Percentiles rank a stretch among this genome's conserved stretches.
These are phyloP conservation scores for Chauna torquata DNA, from an alignment of 2,113 vertebrate species.

Conservation along the genomic window DNA sequence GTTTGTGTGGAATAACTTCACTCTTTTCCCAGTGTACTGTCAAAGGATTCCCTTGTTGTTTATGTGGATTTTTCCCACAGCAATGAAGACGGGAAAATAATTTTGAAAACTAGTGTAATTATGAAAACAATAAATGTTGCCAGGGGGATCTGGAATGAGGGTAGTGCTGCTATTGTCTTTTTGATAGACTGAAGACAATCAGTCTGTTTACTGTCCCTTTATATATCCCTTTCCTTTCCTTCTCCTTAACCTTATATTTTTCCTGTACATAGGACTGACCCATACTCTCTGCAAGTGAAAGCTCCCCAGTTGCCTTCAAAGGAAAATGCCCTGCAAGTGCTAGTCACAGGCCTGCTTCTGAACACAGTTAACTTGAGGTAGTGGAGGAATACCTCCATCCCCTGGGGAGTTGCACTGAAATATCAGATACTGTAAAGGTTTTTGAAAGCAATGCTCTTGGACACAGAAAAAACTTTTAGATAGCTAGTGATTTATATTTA, in stretches of 20 bases:
- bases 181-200: background rate
- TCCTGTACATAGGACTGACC: background rate
- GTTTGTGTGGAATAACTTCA: background rate
- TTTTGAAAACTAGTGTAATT: constrained; percentile 19
- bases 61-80: background rate
- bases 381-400: background rate
- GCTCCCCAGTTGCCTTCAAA: background rate
- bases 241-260: background rate
- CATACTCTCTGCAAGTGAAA: background rate
- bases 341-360: background rate
- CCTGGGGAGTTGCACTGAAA: background rate
- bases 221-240: background rate
- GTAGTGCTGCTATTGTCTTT: background rate
- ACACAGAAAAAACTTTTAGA: background rate
- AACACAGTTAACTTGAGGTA: background rate
- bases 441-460: background rate
- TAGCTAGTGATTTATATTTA: background rate
- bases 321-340: background rate
- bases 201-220: background rate
- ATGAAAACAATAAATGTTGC: background rate
- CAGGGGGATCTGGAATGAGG: background rate
- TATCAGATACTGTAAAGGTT: background rate
- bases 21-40: background rate
- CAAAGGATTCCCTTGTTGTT: background rate
- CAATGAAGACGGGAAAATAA: background rate